These are phyloP conservation scores for Phymatocera aterrima DNA, from an alignment of 2,888 invertebrate genomes.

Conservation along the genomic window DNA sequence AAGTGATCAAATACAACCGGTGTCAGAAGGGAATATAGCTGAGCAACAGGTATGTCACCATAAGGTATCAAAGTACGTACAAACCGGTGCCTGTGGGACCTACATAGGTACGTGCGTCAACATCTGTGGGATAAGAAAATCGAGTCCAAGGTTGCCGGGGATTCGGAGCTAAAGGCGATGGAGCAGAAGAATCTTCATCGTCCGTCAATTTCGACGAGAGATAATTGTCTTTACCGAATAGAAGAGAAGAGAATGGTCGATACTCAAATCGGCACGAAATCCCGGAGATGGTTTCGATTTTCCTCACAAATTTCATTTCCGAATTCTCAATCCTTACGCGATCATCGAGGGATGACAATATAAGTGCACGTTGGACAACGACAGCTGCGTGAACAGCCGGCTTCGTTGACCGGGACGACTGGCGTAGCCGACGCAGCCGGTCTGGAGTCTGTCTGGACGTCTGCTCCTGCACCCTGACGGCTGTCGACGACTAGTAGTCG, in stretches of 20 bases:
- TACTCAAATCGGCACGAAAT: neutral
- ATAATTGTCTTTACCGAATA: neutral
- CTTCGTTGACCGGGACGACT: slow-evolving; percentile 53
- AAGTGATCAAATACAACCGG: slow-evolving; percentile 25
- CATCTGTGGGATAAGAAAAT: slow-evolving; percentile 57
- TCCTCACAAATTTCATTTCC: neutral
- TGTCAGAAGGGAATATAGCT: slow-evolving; percentile 19
- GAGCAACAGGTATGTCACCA: slow-evolving; percentile 68
- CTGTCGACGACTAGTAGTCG: neutral
- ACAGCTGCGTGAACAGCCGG: slow-evolving; percentile 64
- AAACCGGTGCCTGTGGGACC: slow-evolving; percentile 4
- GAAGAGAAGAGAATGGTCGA: neutral
- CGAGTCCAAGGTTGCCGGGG: slow-evolving; percentile 64
- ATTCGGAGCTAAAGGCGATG: slow-evolving; percentile 53
- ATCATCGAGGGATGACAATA: slow-evolving; percentile 22
- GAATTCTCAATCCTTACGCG: slow-evolving; percentile 1
- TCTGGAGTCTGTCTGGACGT: slow-evolving; percentile 45
- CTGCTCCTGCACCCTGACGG: slow-evolving; percentile 41
- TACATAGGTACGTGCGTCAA: slow-evolving; percentile 52
- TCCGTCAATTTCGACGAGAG: neutral
- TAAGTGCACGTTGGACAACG: slow-evolving; percentile 49
- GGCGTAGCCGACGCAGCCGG: slow-evolving; percentile 43
- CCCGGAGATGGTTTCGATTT: neutral
- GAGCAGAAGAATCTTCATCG: neutral
- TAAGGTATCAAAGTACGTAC: slow-evolving; percentile 60